These are phyloP conservation scores for Rotaria macrura DNA, from an alignment of 2,888 invertebrate genomes.

Conservation along the genomic window DNA sequence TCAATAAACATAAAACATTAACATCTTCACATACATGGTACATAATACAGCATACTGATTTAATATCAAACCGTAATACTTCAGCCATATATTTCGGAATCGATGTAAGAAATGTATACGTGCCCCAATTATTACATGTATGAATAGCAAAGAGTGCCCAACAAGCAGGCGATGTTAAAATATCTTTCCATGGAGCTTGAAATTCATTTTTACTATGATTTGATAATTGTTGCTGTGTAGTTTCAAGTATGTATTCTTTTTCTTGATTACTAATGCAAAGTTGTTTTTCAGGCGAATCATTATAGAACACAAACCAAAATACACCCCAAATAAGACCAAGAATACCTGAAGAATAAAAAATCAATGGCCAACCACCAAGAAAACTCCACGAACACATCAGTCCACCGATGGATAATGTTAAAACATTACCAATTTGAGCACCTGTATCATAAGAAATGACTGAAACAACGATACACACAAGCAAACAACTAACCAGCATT, in stretches of 20 bases:
- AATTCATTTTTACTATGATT: conserved; percentile 17
- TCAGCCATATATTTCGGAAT: conserved; percentile 34
- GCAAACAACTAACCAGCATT: neutral
- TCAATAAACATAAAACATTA: neutral
- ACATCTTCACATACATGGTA: neutral
- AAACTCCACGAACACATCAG: conserved; percentile 22
- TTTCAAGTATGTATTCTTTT: conserved; percentile 28
- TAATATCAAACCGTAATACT: conserved; percentile 33
- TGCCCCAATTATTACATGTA: conserved; percentile 28
- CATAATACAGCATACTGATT: no score
- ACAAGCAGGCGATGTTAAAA: conserved; percentile 26
- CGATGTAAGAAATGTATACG: conserved; percentile 29
- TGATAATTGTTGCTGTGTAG: conserved; percentile 17
- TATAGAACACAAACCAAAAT: conserved; percentile 15
- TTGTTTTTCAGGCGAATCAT: conserved; percentile 23
- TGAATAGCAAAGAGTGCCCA: neutral
- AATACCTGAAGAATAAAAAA: conserved; percentile 28
- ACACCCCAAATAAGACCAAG: conserved; percentile 26
- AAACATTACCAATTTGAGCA: conserved; percentile 33
- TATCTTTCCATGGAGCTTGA: conserved; percentile 30
- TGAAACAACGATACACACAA: neutral
- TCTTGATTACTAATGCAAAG: conserved; percentile 24
- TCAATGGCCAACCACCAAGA: conserved; percentile 30
- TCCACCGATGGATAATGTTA: conserved; percentile 28
- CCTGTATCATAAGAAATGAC: neutral